Evolutionary conservation across 2,797 vertebrate species (phyloP), one percentile per base, ranked within the genome.

Genomic region (Acrocephalus scirpaceus): DNA sequence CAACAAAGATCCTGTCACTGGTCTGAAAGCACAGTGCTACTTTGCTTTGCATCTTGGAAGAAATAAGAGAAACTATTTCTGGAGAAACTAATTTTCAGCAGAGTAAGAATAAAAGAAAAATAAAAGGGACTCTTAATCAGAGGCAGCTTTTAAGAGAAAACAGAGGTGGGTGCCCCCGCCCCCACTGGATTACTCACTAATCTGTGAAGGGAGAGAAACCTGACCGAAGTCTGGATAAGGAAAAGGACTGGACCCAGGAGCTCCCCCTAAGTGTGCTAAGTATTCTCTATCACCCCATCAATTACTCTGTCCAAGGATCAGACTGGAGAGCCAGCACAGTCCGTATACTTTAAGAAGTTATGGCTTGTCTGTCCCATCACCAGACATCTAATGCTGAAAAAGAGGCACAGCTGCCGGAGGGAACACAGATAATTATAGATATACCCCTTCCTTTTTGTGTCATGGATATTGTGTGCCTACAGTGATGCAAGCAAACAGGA

Each of bases 131-230:
- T 13, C 18, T 51, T 45, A 75, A n/a, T 9, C 6, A 67, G 42
- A 61, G 32, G 10, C 16, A 60, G 18, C 9, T 77, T 80, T 88
- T 8, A 40, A 78, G 50, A 57, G 21, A 42, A 75, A 74, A 42
- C 6, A 38, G 21, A 69, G 18, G 22, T 18, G 15, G 11, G 11
- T 61, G 19, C 4, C 1, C 10, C 16, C 1, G 0, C 3, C 14
- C 3, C 12, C 1, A 0, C 8, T 2, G 17, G 47, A 30, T 26
- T 42, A 19, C 21, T 85, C 18, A 5, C 9, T 15, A 15, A 51
- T 15, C n/a, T 36, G 12, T 21, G 6, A 34, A 29, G 13, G 8
- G 32, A 60, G 29, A 54, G 38, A 54, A 60, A 53, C 42, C 34
- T 2, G 3, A n/a, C 6, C 16, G 16, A 48, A 74, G 13, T 15